phyloP scores from a whole-genome alignment of 2,888 invertebrate genomes.

The Chirona hameri region DNA sequence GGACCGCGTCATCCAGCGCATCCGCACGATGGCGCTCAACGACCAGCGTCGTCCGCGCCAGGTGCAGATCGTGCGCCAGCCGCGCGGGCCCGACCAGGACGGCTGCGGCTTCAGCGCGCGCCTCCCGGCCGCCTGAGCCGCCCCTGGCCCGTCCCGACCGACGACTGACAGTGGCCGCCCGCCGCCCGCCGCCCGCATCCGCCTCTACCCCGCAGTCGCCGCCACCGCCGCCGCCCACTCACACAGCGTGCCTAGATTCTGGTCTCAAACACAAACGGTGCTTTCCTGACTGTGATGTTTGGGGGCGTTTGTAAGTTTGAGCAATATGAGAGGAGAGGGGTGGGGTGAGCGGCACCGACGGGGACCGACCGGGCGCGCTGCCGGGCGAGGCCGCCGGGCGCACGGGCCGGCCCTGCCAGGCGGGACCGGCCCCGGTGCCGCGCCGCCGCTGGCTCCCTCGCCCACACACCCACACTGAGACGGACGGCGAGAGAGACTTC shows the following conservation, averaged over 20 bases:
- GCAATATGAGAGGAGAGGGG: background rate
- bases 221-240: background rate
- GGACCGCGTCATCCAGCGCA: conserved; percentile 38
- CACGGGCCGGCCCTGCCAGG: background rate
- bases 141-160: background rate
- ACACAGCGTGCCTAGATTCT: conserved; percentile 29
- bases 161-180: background rate
- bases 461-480: no score
- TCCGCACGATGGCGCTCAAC: conserved; percentile 24
- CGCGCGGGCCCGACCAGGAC: conserved; percentile 10
- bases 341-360: background rate
- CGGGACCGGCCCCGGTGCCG: no score
- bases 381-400: background rate
- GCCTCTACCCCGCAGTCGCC: background rate
- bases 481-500: no score
- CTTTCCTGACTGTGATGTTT: conserved; percentile 28
- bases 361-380: background rate
- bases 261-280: conserved; percentile 29
- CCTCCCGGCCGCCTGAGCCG: background rate
- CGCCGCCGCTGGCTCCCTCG: no score
- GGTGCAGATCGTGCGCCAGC: conserved; percentile 7
- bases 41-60: background rate
- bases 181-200: background rate
- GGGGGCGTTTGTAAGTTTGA: conserved; percentile 13
- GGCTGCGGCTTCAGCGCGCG: conserved; percentile 23